Evolutionary conservation across 2,113 vertebrate genomes (phyloP), one percentile per base, ranked within the genome.

Genomic region (Shinisaurus crocodilurus): DNA sequence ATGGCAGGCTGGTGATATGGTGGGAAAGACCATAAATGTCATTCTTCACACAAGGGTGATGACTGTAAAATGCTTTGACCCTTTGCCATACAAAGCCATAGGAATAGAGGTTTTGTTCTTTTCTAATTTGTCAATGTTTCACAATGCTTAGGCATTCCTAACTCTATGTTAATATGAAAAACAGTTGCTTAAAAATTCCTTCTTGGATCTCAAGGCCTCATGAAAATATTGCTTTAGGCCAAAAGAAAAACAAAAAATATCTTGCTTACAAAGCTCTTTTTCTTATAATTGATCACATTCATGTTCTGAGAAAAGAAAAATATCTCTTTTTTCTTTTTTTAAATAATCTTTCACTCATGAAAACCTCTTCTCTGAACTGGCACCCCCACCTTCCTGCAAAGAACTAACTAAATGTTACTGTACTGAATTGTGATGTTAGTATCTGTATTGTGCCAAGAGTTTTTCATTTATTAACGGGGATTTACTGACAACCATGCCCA

Each of bases 351-450:
- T 85, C 88, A 60, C 69, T 92, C 37, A 29, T 15, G 93, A 57
- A 34, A 88, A 25, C 91, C 1, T 89, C 1, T 86, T 92, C 29
- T 29, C 89, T 4, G 83, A 37, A 89, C 88, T 85, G 13, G 0
- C 5, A 20, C 43, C 94, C 94, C 95, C 91, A 54, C 90, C 76
- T 90, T 90, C 48, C 89, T 85, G 6, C 16, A 94, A 85, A 79
- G 4, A 92, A 4, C 29, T 82, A 90, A 63, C 88, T 88, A 85
- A 89, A 84, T 13, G 88, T 1, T 43, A 12, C 32, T 90, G 65
- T 88, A 81, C 25, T 5, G 23, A 88, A 85, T 48, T 63, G 90
- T 82, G 43, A 80, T 87, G 76, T 27, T 90, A 94, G n/a, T 63
- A 90, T 65, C 81, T 94, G 69, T 37, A 77, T 86, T 90, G 40